Conservation (phyloP, 2,113 vertebrate genomes). For the Stegostoma tigrinum region DNA sequence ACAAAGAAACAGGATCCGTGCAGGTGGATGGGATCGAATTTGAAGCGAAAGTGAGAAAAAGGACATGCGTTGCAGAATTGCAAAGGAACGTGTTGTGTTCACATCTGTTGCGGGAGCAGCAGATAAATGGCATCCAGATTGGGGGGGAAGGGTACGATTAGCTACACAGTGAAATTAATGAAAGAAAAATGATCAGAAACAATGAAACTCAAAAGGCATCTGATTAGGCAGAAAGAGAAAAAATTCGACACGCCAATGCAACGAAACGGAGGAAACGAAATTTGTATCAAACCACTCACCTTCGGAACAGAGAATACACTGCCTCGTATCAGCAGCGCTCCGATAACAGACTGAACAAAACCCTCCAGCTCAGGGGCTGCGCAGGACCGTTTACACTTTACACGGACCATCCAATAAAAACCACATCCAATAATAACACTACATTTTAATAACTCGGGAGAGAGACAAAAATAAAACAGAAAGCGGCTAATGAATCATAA, state of each 20-base stretch:
- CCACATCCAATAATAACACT: neutral
- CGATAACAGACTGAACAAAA: neutral
- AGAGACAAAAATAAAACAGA: too few relatives aligned
- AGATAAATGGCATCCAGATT: neutral
- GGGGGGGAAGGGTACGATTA: neutral
- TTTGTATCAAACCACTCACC: conserved; percentile 41
- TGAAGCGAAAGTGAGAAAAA: neutral
- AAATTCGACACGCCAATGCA: neutral
- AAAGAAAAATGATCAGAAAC: neutral
- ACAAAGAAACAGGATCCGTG: neutral
- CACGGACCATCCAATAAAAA: neutral
- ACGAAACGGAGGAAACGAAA: conserved; percentile 40
- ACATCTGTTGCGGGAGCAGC: neutral
- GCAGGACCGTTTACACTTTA: neutral
- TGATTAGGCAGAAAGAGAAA: neutral
- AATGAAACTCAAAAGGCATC: neutral
- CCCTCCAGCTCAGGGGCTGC: neutral
- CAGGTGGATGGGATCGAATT: neutral
- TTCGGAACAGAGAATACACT: neutral
- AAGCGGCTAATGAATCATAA: too few relatives aligned
- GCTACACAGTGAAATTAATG: neutral
- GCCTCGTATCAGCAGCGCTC: neutral
- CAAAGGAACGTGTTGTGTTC: neutral
- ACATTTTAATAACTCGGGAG: neutral
- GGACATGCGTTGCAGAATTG: neutral